Base-by-base conservation (phyloP, 2,888 invertebrate genomes). In the Ganaspis brasiliensis region DNA sequence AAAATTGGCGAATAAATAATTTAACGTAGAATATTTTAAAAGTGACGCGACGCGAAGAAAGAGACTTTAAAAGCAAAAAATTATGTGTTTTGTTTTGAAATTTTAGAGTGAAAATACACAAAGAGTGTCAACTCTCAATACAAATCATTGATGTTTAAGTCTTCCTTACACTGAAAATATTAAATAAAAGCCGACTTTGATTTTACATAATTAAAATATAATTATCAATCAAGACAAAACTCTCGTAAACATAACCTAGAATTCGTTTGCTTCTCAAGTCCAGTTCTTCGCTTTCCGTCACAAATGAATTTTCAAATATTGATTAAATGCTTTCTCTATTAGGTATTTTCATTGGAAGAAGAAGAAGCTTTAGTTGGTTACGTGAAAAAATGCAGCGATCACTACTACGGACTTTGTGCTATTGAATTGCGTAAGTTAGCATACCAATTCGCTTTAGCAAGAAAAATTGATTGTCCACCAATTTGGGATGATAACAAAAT, bases 391-490 rank as follows among this genome's bases (percentile, higher is more conserved):
- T 56, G 37, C 21, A 37, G 35, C 35, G 57, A 31, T n/a, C 35
- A 31, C 35, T 78, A 84, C 63, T 83, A 82, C 76, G 84, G 85
- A 19, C 75, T 83, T 31, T 81, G 78, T 70, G 49, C 79, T n/a
- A 24, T 55, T 14, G 76, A 83, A 73, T 76, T 81, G 12, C 79
- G 83, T 24, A 73, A 67, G 73, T 71, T 83, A 26, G 82, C 81
- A 21, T 83, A 77, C 76, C 74, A 79, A 71, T 84, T 76, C 76
- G 81, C 83, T 5, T 1, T 49, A n/a, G n/a, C 6, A 49, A 49
- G n/a, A n/a, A n/a, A 49, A 49, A 49, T 49, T n/a, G 2, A 57
- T 55, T 79, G 74, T 79, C 79, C 79, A 26, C 49, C 73, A 5
- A 75, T 35, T 16, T 82, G 82, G 82, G 73, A 79, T 74, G 10